Evolutionary conservation across 2,113 vertebrate genomes (phyloP).

Genomic region (Charadrius vociferus): DNA sequence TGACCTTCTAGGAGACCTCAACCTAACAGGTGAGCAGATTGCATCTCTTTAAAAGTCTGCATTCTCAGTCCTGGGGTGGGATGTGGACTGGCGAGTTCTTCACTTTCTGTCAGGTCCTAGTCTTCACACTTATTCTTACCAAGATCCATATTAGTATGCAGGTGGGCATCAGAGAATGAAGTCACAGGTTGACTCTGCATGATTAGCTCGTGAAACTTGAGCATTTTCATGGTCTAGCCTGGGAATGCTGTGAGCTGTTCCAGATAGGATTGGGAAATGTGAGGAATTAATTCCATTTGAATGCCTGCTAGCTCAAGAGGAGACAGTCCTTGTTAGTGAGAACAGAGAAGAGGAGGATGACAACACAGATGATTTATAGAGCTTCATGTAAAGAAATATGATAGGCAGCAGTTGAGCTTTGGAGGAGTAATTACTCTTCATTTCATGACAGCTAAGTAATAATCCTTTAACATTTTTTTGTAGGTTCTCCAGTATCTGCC

Average conservation of each 20-base stretch:
- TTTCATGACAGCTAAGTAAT: neutral
- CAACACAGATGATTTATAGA: neutral
- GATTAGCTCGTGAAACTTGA: neutral
- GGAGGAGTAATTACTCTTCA: neutral
- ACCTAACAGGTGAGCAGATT: conserved; percentile 83
- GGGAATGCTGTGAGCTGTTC: neutral
- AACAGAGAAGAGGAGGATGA: neutral
- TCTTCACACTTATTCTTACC: neutral
- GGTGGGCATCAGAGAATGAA: neutral
- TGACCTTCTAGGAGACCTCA: conserved; percentile 93
- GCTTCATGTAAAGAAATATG: neutral
- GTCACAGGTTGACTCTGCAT: neutral
- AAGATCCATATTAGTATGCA: neutral
- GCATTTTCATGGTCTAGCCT: neutral
- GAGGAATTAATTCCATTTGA: neutral
- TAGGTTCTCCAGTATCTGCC: conserved; percentile 74
- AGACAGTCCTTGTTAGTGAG: neutral
- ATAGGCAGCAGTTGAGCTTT: neutral
- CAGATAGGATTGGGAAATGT: neutral
- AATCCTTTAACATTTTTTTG: neutral
- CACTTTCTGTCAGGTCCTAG: neutral
- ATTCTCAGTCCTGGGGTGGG: neutral
- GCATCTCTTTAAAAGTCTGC: neutral
- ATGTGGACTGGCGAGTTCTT: neutral
- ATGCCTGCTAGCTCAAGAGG: neutral